A percentile compares a stretch with the other conserved stretches of the same genome.
These are phyloP conservation scores for Bradynema listronoti DNA, from an alignment of 1,140 invertebrate species.

Conservation along the genomic window DNA sequence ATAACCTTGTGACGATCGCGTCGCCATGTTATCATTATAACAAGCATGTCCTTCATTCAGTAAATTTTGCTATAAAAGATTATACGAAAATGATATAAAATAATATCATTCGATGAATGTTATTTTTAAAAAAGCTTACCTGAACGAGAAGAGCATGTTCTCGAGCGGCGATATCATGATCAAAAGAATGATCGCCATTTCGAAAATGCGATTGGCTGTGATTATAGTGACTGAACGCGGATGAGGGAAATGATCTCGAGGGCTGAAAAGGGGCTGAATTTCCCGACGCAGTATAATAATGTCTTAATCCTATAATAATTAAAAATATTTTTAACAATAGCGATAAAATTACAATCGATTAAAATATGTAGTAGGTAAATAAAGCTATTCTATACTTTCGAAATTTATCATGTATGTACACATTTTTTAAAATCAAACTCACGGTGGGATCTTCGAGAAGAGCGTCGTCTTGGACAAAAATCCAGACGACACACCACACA, in stretches of 20 bases:
- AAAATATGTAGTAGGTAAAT: too few species aligned
- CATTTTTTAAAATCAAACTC: conserved; percentile 2
- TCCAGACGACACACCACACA: conserved; percentile 48
- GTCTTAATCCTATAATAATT: conserved; percentile 19
- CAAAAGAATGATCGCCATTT: neutral
- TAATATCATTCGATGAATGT: neutral
- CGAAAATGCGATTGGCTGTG: neutral
- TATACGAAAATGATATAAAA: conserved; percentile 1
- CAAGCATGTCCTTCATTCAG: conserved; percentile 33
- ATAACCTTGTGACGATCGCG: conserved; percentile 8
- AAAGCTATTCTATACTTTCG: too few species aligned
- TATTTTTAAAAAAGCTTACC: conserved; percentile 9
- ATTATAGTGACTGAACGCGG: neutral
- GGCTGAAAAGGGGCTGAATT: conserved; percentile 12
- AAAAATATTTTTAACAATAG: conserved; percentile 3
- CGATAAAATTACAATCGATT: neutral
- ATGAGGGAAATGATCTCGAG: neutral
- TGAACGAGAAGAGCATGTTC: conserved; percentile 20
- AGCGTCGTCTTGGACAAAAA: conserved; percentile 34
- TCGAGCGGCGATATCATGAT: conserved; percentile 6
- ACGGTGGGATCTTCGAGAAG: conserved; percentile 1
- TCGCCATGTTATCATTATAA: conserved; percentile 10
- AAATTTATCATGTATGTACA: too few species aligned
- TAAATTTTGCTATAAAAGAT: conserved; percentile 37
- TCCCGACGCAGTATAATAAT: too few species aligned